A percentile compares a stretch with the other conserved stretches of the same genome.
Evolutionary conservation across 2,888 invertebrate species (phyloP).

Genomic region (Drosophila greeni): DNA sequence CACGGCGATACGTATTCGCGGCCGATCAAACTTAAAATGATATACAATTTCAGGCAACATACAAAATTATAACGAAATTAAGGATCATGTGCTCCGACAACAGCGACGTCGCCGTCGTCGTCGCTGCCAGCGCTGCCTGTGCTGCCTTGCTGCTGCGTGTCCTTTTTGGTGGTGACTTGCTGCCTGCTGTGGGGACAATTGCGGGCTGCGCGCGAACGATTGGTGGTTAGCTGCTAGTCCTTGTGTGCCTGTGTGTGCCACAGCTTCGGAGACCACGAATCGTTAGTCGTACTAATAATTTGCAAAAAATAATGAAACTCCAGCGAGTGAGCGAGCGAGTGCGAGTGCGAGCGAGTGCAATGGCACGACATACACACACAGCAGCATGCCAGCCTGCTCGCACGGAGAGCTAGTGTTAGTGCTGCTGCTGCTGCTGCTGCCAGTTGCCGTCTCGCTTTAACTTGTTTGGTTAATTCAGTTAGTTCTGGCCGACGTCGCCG

Average conservation of each 20-base stretch:
- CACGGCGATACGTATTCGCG: constrained; percentile 78
- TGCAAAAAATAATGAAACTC: constrained; percentile 72
- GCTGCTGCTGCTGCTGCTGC: constrained; percentile 6
- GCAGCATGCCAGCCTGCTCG: constrained; percentile 24
- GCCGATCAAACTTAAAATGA: constrained; percentile 80
- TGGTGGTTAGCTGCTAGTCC: constrained; percentile 56
- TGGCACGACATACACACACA: constrained; percentile 26
- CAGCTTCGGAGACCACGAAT: constrained; percentile 68
- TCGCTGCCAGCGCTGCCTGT: constrained; percentile 14
- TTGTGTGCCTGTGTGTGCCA: constrained; percentile 14
- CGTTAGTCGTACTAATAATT: constrained; percentile 76
- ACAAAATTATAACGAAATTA: constrained; percentile 79
- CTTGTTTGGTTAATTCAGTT: constrained; percentile 73
- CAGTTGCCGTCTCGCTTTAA: constrained; percentile 72
- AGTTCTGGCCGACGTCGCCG: constrained; percentile 52
- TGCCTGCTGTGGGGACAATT: constrained; percentile 51
- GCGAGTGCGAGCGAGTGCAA: constrained; percentile 33
- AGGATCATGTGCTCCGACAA: constrained; percentile 77
- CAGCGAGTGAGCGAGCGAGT: constrained; percentile 15
- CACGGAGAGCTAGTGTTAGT: constrained; percentile 10
- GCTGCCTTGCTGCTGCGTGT: constrained; percentile 18
- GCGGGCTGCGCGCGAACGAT: constrained; percentile 71
- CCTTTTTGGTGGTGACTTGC: constrained; percentile 16
- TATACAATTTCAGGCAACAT: constrained; percentile 78
- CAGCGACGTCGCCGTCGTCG: constrained; percentile 29